Evolutionary conservation across 1,140 invertebrate species (phyloP), one percentile per base, ranked within the genome.

Genomic region (Trichogramma pretiosum): DNA sequence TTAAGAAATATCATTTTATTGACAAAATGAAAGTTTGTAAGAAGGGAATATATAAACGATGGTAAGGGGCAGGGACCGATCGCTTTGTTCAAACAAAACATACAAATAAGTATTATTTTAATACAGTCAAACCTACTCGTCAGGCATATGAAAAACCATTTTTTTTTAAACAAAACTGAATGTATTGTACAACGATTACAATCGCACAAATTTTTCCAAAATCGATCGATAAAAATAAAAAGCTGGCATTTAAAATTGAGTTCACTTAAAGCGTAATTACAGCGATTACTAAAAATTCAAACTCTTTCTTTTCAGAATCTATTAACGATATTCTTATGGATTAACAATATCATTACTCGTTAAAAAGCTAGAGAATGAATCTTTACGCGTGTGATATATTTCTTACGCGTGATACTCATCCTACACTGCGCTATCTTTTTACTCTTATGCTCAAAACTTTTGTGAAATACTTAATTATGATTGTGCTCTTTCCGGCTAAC

Each of bases 31-130:
- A 61, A 57, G 52, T 57, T 49, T 48, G 42, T 50, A 50, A 42
- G 43, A 42, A 63, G 59, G 58, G 62, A 60, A 57, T 59, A 62
- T 65, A n/a, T n/a, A n/a, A 54, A 59, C 54, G 62, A 59, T 66
- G 57, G 61, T 56, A 61, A 62, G 57, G 39, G 62, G 57, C 60
- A 64, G 62, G 62, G 61, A 63, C 63, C 54, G 43, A 46, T 46
- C n/a, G 28, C 33, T 43, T 48, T 39, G 17, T 38, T 50, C 18
- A 28, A 28, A 7, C 21, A 36, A 44, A 39, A 19, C 43, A 46
- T 30, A 43, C 39, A 35, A 46, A 32, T 34, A 37, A 28, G 24
- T 28, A 28, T 5, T 28, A 28, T 35, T 18, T 10, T 19, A 42
- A 42, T 42, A 42, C 39, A 44, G 18, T 28, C 11, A 44, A 44